These are phyloP conservation scores for Cygnus olor DNA, from an alignment of 2,797 vertebrate genomes.

Conservation along the genomic window DNA sequence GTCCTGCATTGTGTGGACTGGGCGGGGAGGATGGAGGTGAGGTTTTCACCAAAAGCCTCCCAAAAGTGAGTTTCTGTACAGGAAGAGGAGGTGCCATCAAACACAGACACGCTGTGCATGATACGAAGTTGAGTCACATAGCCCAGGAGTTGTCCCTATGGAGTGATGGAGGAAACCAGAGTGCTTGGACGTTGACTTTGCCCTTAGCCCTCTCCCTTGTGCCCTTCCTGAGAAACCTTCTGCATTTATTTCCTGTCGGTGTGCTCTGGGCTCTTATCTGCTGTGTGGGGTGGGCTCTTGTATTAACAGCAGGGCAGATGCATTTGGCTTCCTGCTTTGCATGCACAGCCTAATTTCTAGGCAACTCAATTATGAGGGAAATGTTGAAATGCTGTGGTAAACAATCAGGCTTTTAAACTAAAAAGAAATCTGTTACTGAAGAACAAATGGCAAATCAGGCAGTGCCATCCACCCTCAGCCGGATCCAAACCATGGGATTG, in stretches of 20 bases:
- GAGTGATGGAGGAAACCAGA: background rate
- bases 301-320: conserved; percentile 16
- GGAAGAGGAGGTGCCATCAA: background rate
- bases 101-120: fast-evolving
- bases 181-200: background rate
- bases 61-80: background rate
- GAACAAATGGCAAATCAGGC: background rate
- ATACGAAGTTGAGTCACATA: background rate
- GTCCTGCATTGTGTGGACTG: background rate
- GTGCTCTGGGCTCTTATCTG: background rate
- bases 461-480: background rate
- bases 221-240: background rate
- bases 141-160: background rate
- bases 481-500: background rate
- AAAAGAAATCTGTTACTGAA: background rate
- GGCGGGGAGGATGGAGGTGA: background rate
- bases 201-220: fast-evolving
- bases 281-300: background rate
- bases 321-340: conserved; percentile 15
- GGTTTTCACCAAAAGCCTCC: background rate
- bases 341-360: background rate
- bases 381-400: background rate
- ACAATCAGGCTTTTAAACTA: conserved; percentile 1
- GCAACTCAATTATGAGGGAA: background rate
- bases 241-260: background rate